These are phyloP conservation scores for Perca flavescens DNA, from an alignment of 2,113 vertebrate genomes.

Conservation along the genomic window DNA sequence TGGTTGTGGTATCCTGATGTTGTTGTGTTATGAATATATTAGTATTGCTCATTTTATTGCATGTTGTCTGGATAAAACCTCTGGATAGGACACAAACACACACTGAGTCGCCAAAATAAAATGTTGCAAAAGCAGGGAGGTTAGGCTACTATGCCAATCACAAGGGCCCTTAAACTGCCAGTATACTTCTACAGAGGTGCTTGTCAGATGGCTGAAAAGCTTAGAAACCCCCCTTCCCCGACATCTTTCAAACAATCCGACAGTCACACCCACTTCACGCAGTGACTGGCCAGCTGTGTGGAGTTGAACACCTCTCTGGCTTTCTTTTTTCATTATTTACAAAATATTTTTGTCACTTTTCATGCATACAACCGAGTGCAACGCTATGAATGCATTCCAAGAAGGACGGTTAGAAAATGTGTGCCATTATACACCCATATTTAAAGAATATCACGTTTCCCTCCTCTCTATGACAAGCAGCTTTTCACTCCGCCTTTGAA, in stretches of 20 bases:
- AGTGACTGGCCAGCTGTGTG: not conserved
- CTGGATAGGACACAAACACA: not conserved
- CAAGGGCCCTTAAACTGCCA: not conserved
- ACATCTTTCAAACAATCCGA: not conserved
- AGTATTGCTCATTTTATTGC: not conserved
- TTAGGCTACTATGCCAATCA: not conserved
- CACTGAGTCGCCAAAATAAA: not conserved
- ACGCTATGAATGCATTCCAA: not conserved
- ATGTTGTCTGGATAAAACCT: not conserved
- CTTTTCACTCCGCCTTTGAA: not conserved
- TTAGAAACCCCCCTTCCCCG: not conserved
- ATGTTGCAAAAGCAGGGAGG: not conserved
- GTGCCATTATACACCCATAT: not conserved
- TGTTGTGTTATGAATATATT: conserved; percentile 1
- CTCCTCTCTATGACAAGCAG: not conserved
- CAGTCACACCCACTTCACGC: not conserved
- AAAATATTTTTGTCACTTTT: not conserved
- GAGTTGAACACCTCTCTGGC: not conserved
- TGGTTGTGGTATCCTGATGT: conserved; percentile 5
- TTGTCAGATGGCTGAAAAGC: not conserved
- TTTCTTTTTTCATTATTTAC: not conserved
- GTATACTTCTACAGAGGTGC: not conserved
- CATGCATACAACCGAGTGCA: not conserved
- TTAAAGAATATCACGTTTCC: not conserved
- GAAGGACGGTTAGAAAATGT: not conserved